phyloP scores from a whole-genome alignment of 2,888 invertebrate genomes.

The Agrotis clavis region DNA sequence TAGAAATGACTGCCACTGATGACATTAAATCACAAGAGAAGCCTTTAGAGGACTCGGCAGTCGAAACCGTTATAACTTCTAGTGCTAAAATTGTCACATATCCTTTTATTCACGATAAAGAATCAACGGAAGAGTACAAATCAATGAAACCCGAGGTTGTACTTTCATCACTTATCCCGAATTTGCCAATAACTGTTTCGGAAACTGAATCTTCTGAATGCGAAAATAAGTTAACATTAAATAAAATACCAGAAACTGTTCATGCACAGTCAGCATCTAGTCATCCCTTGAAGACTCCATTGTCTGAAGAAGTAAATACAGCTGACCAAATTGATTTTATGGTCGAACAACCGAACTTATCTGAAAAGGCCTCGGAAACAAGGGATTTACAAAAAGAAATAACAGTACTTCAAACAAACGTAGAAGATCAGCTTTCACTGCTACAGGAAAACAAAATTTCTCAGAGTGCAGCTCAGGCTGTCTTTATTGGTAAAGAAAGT shows the following conservation, averaged over 20 bases:
- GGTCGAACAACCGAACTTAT: constrained; percentile 59
- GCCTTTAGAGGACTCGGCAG: constrained; percentile 80
- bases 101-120: constrained; percentile 93
- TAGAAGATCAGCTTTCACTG: constrained; percentile 89
- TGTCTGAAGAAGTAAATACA: constrained; percentile 86
- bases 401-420: constrained; percentile 79
- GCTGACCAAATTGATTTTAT: constrained; percentile 82
- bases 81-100: constrained; percentile 92
- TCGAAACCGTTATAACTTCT: constrained; percentile 90
- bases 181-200: constrained; percentile 92
- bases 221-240: constrained; percentile 90
- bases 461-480: constrained; percentile 87
- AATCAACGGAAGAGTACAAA: constrained; percentile 81
- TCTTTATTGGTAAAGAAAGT: constrained; percentile 91
- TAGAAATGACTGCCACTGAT: constrained; percentile 82
- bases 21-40: constrained; percentile 91
- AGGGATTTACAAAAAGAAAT: constrained; percentile 85
- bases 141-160: constrained; percentile 79
- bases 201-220: constrained; percentile 93
- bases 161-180: constrained; percentile 89
- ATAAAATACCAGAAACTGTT: constrained; percentile 71
- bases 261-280: constrained; percentile 75
- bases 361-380: constrained; percentile 76
- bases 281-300: constrained; percentile 83
- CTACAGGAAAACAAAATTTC: constrained; percentile 90